phyloP scores from a whole-genome alignment of 2,888 invertebrate genomes.

The Taenaris catops region DNA sequence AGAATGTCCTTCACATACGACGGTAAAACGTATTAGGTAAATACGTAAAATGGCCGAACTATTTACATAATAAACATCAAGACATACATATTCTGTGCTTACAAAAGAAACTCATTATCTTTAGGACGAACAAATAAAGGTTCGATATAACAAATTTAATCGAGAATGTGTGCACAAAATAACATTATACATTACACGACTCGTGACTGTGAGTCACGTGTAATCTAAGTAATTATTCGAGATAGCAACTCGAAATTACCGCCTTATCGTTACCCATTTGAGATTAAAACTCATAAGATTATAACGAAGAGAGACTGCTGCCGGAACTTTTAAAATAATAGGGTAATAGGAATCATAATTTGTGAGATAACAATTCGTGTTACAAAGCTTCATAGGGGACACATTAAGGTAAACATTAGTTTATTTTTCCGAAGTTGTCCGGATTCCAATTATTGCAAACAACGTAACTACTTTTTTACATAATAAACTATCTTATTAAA shows the following conservation, averaged over 20 bases:
- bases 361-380: conserved; percentile 16
- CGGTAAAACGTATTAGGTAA: no score
- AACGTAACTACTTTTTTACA: no score
- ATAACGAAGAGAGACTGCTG: conserved; percentile 35
- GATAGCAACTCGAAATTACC: conserved; percentile 23
- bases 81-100: no score
- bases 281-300: conserved; percentile 31
- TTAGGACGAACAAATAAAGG: no score
- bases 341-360: conserved; percentile 42
- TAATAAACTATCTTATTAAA: no score
- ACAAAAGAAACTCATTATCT: no score
- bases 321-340: conserved; percentile 35
- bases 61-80: no score
- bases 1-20: no score
- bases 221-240: conserved; percentile 32
- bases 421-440: no score
- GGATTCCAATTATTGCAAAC: no score
- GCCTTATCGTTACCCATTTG: conserved; percentile 23
- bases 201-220: conserved; percentile 32
- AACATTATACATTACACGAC: conserved; percentile 21
- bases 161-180: conserved; percentile 9
- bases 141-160: no score
- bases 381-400: conserved; percentile 11
- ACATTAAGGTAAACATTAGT: conserved; percentile 3
- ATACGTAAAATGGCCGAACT: no score